These are phyloP conservation scores for Eupithecia subfuscata DNA, from an alignment of 2,888 invertebrate species.

Conservation along the genomic window DNA sequence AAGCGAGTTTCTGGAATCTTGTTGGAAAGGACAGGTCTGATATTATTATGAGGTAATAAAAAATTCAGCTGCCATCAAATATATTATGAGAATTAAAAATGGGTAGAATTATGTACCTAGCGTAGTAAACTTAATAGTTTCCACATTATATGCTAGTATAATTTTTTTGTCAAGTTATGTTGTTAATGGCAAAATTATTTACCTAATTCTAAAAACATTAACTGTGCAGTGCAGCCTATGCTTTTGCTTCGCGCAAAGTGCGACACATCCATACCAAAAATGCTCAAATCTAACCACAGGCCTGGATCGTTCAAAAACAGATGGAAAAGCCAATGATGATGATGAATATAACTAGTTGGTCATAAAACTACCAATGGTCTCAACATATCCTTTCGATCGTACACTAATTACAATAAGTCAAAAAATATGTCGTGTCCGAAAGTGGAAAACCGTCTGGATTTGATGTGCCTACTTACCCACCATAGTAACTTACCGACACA, in stretches of 20 bases:
- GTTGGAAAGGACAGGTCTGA: neutral
- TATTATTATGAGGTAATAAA: neutral
- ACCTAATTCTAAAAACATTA: too few species aligned
- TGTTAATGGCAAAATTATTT: too few species aligned
- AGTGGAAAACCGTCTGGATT: too few species aligned
- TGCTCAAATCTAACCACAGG: neutral
- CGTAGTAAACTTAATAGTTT: neutral
- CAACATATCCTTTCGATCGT: neutral
- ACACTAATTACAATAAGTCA: neutral
- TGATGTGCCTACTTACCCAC: too few species aligned
- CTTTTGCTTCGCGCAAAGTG: too few species aligned
- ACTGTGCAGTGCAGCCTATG: too few species aligned
- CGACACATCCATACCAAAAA: neutral
- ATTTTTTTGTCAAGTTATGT: too few species aligned
- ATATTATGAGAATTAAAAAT: neutral
- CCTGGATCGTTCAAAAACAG: neutral
- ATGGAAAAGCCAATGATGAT: neutral
- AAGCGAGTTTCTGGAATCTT: conserved; percentile 36
- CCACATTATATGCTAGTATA: neutral
- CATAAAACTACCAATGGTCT: too few species aligned
- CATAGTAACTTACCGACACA: too few species aligned
- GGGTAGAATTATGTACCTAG: neutral
- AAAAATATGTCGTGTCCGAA: neutral
- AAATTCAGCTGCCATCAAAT: neutral
- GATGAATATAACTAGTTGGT: neutral